A percentile compares a stretch with the other conserved stretches of the same genome.
Conservation (phyloP, 2,888 invertebrate genomes). For the Caenorhabditis panamensis region DNA sequence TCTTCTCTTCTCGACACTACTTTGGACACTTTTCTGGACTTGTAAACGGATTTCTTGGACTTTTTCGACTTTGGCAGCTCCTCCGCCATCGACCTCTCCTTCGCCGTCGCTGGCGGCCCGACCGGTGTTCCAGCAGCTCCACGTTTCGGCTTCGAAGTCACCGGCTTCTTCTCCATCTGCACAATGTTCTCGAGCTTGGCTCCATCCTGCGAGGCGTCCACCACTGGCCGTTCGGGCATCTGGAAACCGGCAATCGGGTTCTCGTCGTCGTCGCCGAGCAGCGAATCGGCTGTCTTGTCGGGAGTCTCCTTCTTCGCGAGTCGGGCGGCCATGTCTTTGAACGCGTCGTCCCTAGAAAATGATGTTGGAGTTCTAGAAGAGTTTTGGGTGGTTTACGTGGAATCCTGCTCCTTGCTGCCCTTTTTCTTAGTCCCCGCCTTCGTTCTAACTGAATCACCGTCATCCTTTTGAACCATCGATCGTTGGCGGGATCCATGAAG, state of each 20-base stretch:
- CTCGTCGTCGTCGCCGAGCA: conserved; percentile 39
- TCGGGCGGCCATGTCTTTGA: conserved; percentile 31
- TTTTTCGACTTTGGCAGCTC: background rate
- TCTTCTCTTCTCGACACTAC: background rate
- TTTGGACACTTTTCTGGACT: conserved; percentile 6
- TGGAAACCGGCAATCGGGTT: conserved; percentile 40
- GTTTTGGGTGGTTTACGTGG: no score
- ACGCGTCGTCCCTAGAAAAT: conserved; percentile 46
- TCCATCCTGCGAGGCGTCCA: conserved; percentile 18
- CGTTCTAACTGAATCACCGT: conserved; percentile 36
- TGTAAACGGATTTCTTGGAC: conserved; percentile 21
- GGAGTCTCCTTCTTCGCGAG: conserved; percentile 33
- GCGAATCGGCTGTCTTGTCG: conserved; percentile 35
- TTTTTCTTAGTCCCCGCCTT: conserved; percentile 28
- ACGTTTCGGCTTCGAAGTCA: background rate
- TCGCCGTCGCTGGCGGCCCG: conserved; percentile 22
- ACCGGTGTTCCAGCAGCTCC: background rate
- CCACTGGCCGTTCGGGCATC: conserved; percentile 45
- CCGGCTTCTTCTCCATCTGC: conserved; percentile 24
- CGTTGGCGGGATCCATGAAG: background rate
- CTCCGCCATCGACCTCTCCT: conserved; percentile 13
- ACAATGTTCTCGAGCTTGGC: conserved; percentile 39
- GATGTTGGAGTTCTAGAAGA: background rate
- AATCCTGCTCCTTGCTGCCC: conserved; percentile 41
- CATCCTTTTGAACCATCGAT: conserved; percentile 16